Evolutionary conservation across 2,888 invertebrate genomes (phyloP).

Genomic region (Calameuta filiformis): DNA sequence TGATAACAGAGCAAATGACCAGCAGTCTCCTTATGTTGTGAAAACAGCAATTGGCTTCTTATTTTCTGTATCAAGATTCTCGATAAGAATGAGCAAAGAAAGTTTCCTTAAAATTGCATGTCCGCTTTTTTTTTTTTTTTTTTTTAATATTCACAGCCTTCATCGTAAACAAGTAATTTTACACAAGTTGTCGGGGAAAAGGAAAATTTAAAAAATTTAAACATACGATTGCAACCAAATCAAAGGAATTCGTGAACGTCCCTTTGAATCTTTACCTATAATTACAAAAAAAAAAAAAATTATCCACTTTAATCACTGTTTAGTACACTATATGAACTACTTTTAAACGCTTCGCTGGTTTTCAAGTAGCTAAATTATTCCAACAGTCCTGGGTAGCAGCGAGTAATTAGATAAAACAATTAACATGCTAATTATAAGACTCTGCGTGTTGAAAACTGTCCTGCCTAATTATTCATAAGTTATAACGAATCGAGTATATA

Average conservation of each 20-base stretch:
- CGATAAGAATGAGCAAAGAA: neutral
- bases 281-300: neutral
- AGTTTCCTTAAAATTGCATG: neutral
- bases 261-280: neutral
- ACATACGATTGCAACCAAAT: no score
- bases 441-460: constrained; percentile 26
- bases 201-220: no score
- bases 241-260: neutral
- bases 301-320: neutral
- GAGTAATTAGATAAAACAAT: constrained; percentile 42
- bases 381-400: constrained; percentile 2
- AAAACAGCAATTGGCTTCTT: neutral
- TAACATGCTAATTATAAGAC: constrained; percentile 37
- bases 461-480: constrained; percentile 34
- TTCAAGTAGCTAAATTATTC: neutral
- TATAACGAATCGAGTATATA: constrained; percentile 29
- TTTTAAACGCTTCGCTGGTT: constrained; percentile 15
- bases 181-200: neutral
- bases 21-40: neutral
- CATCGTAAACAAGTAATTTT: neutral
- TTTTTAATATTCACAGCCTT: neutral
- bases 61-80: neutral
- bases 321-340: neutral
- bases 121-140: neutral
- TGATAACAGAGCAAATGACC: neutral